Evolutionary conservation across 2,888 invertebrate species (phyloP).

Genomic region (Apodemia hepburni): DNA sequence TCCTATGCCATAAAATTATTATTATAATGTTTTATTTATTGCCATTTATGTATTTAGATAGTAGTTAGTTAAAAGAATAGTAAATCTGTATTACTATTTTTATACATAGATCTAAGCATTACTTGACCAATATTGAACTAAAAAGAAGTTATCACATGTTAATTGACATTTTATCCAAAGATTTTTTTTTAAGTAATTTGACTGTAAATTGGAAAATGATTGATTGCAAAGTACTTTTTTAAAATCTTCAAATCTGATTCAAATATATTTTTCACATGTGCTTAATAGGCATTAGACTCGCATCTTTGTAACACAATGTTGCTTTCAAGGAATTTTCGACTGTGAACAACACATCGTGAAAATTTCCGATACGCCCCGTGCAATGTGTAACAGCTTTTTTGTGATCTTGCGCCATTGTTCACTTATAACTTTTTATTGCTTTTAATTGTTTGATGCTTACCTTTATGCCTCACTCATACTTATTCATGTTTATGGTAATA

Average conservation of each 20-base stretch:
- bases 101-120: no score
- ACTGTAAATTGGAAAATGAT: no score
- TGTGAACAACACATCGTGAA: neutral
- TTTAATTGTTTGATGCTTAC: neutral
- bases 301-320: neutral
- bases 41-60: no score
- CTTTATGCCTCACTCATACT: neutral
- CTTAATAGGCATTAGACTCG: neutral
- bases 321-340: neutral
- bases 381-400: slow-evolving; percentile 1
- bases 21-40: no score
- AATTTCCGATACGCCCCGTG: neutral
- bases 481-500: slow-evolving; percentile 8
- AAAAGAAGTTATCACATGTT: no score
- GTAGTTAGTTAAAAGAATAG: no score
- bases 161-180: no score
- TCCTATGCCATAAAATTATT: no score
- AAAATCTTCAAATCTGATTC: neutral
- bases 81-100: no score
- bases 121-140: no score
- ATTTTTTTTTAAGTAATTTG: no score
- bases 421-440: neutral
- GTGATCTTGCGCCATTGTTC: neutral
- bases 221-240: no score
- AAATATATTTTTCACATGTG: neutral